Percentiles rank a stretch among this genome's conserved stretches.
These are phyloP conservation scores for Eulemur mongoz DNA, from an alignment of 2,797 vertebrate genomes.

Conservation along the genomic window DNA sequence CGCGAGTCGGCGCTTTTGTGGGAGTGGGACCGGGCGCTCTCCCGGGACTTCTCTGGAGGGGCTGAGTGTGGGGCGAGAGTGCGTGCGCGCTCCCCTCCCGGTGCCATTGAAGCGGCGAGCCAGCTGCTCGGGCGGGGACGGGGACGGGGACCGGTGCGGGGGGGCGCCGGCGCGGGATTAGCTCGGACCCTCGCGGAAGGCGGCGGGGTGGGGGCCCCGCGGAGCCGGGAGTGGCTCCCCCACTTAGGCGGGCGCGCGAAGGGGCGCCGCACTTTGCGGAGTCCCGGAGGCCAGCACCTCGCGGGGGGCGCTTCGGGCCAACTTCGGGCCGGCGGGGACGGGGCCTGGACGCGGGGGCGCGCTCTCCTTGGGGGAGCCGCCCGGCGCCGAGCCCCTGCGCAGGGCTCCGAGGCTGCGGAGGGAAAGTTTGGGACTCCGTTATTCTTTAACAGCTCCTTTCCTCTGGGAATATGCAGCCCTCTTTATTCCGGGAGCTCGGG, in stretches of 20 bases:
- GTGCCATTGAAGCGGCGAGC: constrained; percentile 1
- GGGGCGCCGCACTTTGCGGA: neutral
- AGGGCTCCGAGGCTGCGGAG: neutral
- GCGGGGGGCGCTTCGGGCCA: neutral
- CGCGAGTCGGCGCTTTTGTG: constrained; percentile 45
- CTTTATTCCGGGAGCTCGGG: neutral
- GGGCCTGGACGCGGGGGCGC: neutral
- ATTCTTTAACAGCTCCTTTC: neutral
- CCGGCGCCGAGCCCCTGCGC: neutral
- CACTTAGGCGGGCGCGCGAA: neutral
- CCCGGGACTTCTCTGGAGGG: constrained; percentile 28
- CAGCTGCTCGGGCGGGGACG: constrained; percentile 44
- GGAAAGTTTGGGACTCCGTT: constrained; percentile 66
- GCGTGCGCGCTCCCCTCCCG: constrained; percentile 13
- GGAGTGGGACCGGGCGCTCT: constrained; percentile 24
- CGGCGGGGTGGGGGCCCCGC: neutral
- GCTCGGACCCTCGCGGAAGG: neutral
- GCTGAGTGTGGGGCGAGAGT: neutral
- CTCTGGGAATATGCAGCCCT: neutral
- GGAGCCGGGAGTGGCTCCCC: neutral
- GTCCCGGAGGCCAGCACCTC: neutral
- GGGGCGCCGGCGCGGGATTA: neutral
- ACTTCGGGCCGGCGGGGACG: constrained; percentile 13
- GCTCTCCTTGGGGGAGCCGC: neutral
- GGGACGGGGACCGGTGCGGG: neutral